Evolutionary conservation across 2,113 vertebrate genomes (phyloP), one percentile per base, ranked within the genome.

Genomic region (Syngnathoides biaculeatus): DNA sequence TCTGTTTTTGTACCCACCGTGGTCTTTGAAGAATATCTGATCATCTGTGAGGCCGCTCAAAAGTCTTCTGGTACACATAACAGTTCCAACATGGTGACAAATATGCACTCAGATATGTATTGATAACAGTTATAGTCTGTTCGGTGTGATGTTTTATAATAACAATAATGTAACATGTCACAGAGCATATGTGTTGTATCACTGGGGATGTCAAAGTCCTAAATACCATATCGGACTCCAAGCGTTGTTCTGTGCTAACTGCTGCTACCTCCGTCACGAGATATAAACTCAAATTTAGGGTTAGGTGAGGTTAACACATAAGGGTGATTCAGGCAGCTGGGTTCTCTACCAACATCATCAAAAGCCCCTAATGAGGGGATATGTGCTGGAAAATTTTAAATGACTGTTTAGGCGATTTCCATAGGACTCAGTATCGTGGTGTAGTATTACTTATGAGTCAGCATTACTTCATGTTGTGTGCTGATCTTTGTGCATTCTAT

Each of bases 21-120:
- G 72, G 22, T 63, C 71, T 87, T 78, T 64, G 22, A 85, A 82
- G 57, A 75, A 64, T 70, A 65, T 80, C 74, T 60, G 55, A 67
- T 66, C 67, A 80, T 82, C 65, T 72, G 65, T 59, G 59, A 61
- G 68, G 39, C 53, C 70, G 30, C 26, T 48, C 45, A 39, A 47
- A 22, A 7, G 53, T 72, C 57, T 35, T 59, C 3, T 12, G 69
- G 42, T 24, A 47, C 8, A 2, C 13, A 63, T n/a, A 47, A 15
- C 42, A 22, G 48, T 58, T 42, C 69, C 40, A 24, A n/a, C 30
- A 61, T 47, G 4, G 47, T 52, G 40, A 43, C 20, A 58, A 65
- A 27, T 27, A 20, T 39, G 48, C 20, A 26, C 50, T n/a, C 6
- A 38, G 53, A 73, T 52, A 8, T 64, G 11, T 19, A 59, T 15